Percentiles rank a stretch among this genome's conserved stretches.
These are phyloP conservation scores for Kuschelorhynchus macadamiae DNA, from an alignment of 2,888 invertebrate genomes.

Conservation along the genomic window DNA sequence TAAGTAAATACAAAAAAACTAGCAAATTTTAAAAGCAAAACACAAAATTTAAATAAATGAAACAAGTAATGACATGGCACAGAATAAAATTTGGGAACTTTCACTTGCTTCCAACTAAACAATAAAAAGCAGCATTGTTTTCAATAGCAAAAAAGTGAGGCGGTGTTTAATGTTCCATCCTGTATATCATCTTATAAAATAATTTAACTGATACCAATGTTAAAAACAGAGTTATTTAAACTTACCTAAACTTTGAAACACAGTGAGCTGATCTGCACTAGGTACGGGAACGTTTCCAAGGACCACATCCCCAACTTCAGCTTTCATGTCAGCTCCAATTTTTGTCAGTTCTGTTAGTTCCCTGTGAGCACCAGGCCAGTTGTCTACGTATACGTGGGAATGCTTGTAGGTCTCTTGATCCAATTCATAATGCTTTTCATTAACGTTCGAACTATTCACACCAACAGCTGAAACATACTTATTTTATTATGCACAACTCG, in stretches of 20 bases:
- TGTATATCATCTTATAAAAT: no score
- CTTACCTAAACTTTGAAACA: slow-evolving; percentile 78
- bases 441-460: slow-evolving; percentile 64
- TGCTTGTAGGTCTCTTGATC: slow-evolving; percentile 70
- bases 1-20: no score
- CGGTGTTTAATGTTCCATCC: no score
- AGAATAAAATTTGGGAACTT: no score
- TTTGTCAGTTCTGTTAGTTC: slow-evolving; percentile 70
- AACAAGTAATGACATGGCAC: no score
- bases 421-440: slow-evolving; percentile 71
- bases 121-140: no score
- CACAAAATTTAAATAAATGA: no score
- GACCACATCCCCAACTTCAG: slow-evolving; percentile 73
- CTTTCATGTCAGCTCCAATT: slow-evolving; percentile 70
- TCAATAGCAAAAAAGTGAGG: no score
- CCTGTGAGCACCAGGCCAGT: slow-evolving; percentile 69
- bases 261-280: slow-evolving; percentile 66
- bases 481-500: not conserved
- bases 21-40: no score
- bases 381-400: slow-evolving; percentile 72
- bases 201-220: no score
- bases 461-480: slow-evolving; percentile 71
- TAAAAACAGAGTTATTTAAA: no score
- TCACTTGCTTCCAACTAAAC: no score
- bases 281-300: slow-evolving; percentile 62